Percentiles rank a stretch among this genome's conserved stretches.
These are phyloP conservation scores for Spodoptera litura DNA, from an alignment of 1,140 invertebrate species.

Conservation along the genomic window DNA sequence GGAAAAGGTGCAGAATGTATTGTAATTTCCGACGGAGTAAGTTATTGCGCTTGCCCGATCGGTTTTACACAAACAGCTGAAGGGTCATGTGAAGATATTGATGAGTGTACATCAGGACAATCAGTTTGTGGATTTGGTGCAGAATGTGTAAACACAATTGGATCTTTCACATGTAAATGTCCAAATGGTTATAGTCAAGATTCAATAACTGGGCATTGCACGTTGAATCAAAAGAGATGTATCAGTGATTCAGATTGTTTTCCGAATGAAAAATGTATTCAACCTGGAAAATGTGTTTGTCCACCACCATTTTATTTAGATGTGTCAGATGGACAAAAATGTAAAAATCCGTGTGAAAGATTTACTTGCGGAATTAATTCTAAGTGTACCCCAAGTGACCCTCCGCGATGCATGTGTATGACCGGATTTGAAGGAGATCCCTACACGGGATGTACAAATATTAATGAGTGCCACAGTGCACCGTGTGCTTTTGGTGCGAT, in stretches of 20 bases:
- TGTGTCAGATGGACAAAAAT: constrained; percentile 91
- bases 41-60: constrained; percentile 95
- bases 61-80: constrained; percentile 91
- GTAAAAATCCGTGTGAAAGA: constrained; percentile 95
- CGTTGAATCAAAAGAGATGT: constrained; percentile 92
- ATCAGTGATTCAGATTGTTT: constrained; percentile 93
- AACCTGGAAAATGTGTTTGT: constrained; percentile 95
- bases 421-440: constrained; percentile 94
- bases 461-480: constrained; percentile 92
- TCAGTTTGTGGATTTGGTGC: constrained; percentile 94
- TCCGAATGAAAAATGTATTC: constrained; percentile 95
- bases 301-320: constrained; percentile 95
- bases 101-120: constrained; percentile 92
- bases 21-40: constrained; percentile 94
- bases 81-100: constrained; percentile 93
- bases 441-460: constrained; percentile 92
- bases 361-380: constrained; percentile 97
- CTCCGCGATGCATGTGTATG: constrained; percentile 95
- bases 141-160: constrained; percentile 93
- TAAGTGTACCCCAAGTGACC: constrained; percentile 95
- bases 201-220: constrained; percentile 90
- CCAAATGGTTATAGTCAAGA: constrained; percentile 90
- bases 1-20: constrained; percentile 94
- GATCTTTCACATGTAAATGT: constrained; percentile 93
- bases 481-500: constrained; percentile 95